These are phyloP conservation scores for Corythoichthys haematopterus DNA, from an alignment of 2,113 vertebrate genomes.

Conservation along the genomic window DNA sequence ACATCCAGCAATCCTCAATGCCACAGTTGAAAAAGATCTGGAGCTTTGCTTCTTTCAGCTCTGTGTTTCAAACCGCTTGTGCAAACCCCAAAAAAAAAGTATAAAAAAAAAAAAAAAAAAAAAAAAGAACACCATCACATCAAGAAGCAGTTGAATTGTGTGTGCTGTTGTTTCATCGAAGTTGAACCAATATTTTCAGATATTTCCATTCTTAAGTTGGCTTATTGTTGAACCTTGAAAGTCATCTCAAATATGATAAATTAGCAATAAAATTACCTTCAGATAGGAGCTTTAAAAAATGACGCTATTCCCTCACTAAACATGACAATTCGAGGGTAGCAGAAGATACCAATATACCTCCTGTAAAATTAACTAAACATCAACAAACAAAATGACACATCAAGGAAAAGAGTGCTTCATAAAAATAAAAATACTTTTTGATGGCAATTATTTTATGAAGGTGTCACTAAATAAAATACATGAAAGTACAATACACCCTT, in stretches of 20 bases:
- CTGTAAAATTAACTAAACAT: too few species aligned
- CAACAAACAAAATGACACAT: too few species aligned
- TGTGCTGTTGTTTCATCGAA: conserved; percentile 14
- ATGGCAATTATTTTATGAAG: too few species aligned
- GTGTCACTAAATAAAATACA: too few species aligned
- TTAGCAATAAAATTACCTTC: neutral
- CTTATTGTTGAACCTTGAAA: conserved; percentile 2
- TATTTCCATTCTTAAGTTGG: conserved; percentile 1
- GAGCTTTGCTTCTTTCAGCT: conserved; percentile 30
- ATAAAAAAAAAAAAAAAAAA: too few species aligned
- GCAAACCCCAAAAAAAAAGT: conserved; percentile 2
- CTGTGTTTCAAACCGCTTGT: conserved; percentile 20
- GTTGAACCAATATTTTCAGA: conserved; percentile 5
- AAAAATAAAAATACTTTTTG: too few species aligned
- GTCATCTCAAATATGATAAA: conserved; percentile 4
- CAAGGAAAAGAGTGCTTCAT: too few species aligned
- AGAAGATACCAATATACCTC: too few species aligned
- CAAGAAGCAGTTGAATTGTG: conserved; percentile 9
- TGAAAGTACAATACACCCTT: too few species aligned
- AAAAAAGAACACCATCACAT: too few species aligned
- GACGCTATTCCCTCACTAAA: neutral
- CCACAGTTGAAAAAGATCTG: conserved; percentile 26
- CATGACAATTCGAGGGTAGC: too few species aligned
- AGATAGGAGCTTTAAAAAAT: too few species aligned
- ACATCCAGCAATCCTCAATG: conserved; percentile 22